These are phyloP conservation scores for Siphamia tubifer DNA, from an alignment of 2,113 vertebrate species.

Conservation along the genomic window DNA sequence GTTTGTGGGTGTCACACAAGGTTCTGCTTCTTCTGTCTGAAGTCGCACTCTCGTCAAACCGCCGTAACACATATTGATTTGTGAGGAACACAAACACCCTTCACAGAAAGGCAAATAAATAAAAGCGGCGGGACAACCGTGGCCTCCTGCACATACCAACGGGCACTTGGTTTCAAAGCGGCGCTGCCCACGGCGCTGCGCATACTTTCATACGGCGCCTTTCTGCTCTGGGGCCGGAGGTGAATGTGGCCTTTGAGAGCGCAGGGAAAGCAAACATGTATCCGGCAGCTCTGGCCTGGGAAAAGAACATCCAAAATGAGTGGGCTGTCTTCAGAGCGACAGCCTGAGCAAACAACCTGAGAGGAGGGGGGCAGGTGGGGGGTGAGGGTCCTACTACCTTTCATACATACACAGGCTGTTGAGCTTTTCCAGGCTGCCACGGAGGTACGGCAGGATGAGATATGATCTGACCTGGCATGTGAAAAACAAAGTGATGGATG, in stretches of 20 bases:
- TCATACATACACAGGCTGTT: constrained; percentile 2
- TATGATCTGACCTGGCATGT: neutral
- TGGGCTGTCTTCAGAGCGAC: constrained; percentile 63
- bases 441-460: neutral
- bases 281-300: constrained; percentile 67
- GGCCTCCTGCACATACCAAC: constrained; percentile 47
- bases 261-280: constrained; percentile 70
- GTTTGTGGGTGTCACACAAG: too few species aligned
- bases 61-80: constrained; percentile 6
- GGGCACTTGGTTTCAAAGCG: constrained; percentile 56
- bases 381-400: neutral
- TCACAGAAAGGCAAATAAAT: constrained; percentile 32
- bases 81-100: constrained; percentile 20
- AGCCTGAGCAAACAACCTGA: constrained; percentile 74
- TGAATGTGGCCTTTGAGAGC: constrained; percentile 75
- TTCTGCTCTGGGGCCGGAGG: constrained; percentile 49
- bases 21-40: too few species aligned
- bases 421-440: neutral
- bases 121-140: constrained; percentile 29
- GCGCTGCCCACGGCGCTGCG: constrained; percentile 21
- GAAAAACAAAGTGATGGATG: neutral
- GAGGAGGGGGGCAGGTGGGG: constrained; percentile 11
- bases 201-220: constrained; percentile 56
- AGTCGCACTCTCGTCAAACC: neutral
- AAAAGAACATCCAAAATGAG: constrained; percentile 72